Percentiles rank a stretch among this genome's conserved stretches.
These are phyloP conservation scores for Cuculus canorus DNA, from an alignment of 2,797 vertebrate genomes.

Conservation along the genomic window DNA sequence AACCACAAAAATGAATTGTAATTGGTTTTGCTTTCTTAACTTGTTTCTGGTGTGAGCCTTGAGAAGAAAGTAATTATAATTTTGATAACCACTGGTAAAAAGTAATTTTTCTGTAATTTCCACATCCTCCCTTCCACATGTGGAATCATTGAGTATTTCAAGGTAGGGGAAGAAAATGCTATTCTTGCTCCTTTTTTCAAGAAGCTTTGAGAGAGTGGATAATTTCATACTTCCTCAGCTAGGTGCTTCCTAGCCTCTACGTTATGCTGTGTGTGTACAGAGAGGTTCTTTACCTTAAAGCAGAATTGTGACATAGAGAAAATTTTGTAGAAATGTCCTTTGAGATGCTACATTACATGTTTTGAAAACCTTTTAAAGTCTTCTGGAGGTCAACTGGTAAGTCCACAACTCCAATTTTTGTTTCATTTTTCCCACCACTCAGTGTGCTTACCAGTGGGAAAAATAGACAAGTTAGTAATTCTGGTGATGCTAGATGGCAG, in stretches of 20 bases:
- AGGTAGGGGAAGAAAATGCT: neutral
- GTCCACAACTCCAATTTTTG: neutral
- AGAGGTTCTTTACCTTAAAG: neutral
- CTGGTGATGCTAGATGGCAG: neutral
- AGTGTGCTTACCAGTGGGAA: neutral
- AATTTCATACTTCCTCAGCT: neutral
- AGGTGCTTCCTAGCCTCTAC: neutral
- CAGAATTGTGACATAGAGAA: neutral
- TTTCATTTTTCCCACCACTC: neutral
- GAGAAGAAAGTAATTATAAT: neutral
- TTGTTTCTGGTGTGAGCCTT: neutral
- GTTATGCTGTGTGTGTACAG: accelerated
- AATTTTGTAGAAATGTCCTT: neutral
- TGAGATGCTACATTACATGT: neutral
- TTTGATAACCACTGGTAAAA: neutral
- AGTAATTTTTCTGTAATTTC: neutral
- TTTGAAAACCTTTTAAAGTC: neutral
- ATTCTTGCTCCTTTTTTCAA: neutral
- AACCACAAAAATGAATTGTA: neutral
- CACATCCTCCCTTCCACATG: neutral
- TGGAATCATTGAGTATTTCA: neutral
- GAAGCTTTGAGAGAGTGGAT: neutral
- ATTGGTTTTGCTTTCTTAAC: neutral
- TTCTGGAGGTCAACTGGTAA: neutral
- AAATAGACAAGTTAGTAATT: neutral